Percentiles rank a stretch among this genome's conserved stretches.
Evolutionary conservation across 2,888 invertebrate species (phyloP).

Genomic region (Drosophila rubida): DNA sequence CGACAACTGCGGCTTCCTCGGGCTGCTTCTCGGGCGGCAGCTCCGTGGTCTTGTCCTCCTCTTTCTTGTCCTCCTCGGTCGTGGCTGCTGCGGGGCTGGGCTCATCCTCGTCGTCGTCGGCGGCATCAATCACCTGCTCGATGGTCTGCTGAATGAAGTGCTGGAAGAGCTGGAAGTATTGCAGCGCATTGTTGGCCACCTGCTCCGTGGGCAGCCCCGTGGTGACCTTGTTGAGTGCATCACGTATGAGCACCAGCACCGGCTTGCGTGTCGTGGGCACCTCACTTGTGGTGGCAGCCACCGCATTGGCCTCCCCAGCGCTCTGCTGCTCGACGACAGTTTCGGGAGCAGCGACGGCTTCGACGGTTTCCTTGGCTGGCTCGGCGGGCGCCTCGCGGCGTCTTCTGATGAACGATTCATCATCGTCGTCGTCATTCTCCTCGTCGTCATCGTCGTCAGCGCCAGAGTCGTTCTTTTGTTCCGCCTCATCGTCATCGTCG

Average conservation of each 20-base stretch:
- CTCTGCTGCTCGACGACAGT: slow-evolving; percentile 9
- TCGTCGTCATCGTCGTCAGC: slow-evolving; percentile 55
- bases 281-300: slow-evolving; percentile 22
- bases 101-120: slow-evolving; percentile 76
- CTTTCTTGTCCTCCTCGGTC: slow-evolving; percentile 47
- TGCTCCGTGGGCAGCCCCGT: slow-evolving; percentile 80
- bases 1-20: not conserved
- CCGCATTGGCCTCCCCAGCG: slow-evolving; percentile 18
- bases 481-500: slow-evolving; percentile 59
- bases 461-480: slow-evolving; percentile 43
- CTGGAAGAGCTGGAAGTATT: slow-evolving; percentile 83
- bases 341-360: slow-evolving; percentile 13
- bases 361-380: slow-evolving; percentile 23
- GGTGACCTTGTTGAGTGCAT: slow-evolving; percentile 82
- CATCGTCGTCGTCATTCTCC: slow-evolving; percentile 62
- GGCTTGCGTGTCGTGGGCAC: slow-evolving; percentile 70
- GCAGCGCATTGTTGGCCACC: slow-evolving; percentile 82
- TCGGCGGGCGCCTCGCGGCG: slow-evolving; percentile 58
- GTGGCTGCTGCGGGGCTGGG: slow-evolving; percentile 48
- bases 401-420: slow-evolving; percentile 49
- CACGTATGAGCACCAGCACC: slow-evolving; percentile 81
- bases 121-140: slow-evolving; percentile 81
- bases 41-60: slow-evolving; percentile 29
- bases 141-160: slow-evolving; percentile 83
- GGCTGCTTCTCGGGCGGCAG: slow-evolving; percentile 17